phyloP scores from a whole-genome alignment of 2,797 vertebrate genomes.

The Pyrocephalus nanus region DNA sequence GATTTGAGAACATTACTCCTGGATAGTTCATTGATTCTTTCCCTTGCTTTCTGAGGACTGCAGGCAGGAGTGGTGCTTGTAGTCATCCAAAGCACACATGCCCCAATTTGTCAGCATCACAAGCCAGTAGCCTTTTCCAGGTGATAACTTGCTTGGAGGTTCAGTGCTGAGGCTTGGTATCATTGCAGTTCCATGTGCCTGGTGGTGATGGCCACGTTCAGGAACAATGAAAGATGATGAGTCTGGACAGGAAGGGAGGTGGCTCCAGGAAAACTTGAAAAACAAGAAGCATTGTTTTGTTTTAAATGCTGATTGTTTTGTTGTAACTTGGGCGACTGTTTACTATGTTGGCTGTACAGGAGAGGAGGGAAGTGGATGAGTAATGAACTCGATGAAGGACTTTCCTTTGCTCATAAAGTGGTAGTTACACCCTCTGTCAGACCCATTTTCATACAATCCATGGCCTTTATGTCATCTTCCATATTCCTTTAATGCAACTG shows the following conservation, averaged over 20 bases:
- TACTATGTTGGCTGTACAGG: conserved; percentile 18
- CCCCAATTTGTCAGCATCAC: not conserved
- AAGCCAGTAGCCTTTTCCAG: not conserved
- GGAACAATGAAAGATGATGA: not conserved
- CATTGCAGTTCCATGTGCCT: not conserved
- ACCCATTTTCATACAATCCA: not conserved
- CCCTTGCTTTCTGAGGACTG: not conserved
- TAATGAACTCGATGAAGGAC: conserved; percentile 27
- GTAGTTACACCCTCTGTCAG: conserved; percentile 13
- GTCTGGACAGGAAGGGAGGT: conserved; percentile 15
- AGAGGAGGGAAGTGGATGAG: conserved; percentile 55
- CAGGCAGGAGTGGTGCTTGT: not conserved
- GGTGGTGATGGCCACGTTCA: not conserved
- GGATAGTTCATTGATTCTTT: conserved; percentile 17
- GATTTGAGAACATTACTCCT: conserved; percentile 29
- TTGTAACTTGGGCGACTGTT: conserved; percentile 40
- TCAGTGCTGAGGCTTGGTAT: not conserved
- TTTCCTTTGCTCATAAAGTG: conserved; percentile 34
- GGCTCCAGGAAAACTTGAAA: conserved; percentile 34
- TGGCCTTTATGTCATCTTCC: not conserved
- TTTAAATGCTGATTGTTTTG: conserved; percentile 27
- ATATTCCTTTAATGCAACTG: not conserved
- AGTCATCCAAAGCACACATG: not conserved
- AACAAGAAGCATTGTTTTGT: conserved; percentile 36
- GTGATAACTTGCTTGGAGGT: not conserved